Evolutionary conservation across 2,888 invertebrate genomes (phyloP), one percentile per base, ranked within the genome.

Genomic region (Eubasilissa splendida): DNA sequence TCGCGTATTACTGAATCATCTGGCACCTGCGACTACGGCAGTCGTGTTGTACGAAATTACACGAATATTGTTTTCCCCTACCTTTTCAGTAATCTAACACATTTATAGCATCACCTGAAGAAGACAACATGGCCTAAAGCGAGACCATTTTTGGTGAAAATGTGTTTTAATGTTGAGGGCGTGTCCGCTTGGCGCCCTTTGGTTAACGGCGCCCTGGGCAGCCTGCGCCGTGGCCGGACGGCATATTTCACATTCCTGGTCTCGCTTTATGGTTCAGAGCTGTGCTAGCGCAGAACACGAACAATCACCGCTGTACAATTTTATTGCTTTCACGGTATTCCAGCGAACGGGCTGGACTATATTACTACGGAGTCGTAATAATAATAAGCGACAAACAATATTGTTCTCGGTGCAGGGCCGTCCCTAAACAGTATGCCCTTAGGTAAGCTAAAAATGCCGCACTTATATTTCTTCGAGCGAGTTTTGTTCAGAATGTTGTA

Each of bases 271-370:
- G 12, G 33, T 33, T 33, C 63, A 12, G 42, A 63, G 63, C 12
- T 63, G 31, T 12, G 31, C 63, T 63, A 33, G 12, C 33, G 31
- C 63, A 63, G 63, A 8, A 9, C 33, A 42, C 42, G 63, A 63
- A 63, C 63, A 63, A 63, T 63, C 63, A 33, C 63, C 63, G 12
- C 31, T 63, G 33, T 33, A 63, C 42, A 63, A 33, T 63, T 31
- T 63, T 63, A 63, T 63, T 63, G 63, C 63, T 63, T 63, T 63
- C 63, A 63, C 63, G 63, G 63, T 63, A 33, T 63, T 63, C 33
- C 42, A 63, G n/a, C 22, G 63, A 63, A 63, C 42, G 4, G 4
- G 42, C 7, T 42, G 42, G 42, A 42, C 42, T 42, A 42, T 42
- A 5, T 42, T 42, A 42, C 42, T 42, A 42, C 42, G 42, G 7